Percentiles rank a stretch among this genome's conserved stretches.
Evolutionary conservation across 2,888 invertebrate genomes (phyloP).

Genomic region (Eupithecia dodoneata): DNA sequence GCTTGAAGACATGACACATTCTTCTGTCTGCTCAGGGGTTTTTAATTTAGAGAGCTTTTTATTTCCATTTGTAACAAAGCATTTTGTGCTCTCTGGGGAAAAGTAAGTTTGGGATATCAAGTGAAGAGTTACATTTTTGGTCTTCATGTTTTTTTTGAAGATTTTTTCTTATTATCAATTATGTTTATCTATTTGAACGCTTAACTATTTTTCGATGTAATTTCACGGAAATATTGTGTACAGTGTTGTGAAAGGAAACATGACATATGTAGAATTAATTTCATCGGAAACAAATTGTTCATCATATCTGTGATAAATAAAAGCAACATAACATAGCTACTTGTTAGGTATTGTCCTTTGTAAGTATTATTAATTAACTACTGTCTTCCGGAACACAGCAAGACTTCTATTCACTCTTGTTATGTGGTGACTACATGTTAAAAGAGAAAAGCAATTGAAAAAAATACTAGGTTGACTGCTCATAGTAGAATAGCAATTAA

Average conservation of each 20-base stretch:
- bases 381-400: constrained; percentile 46
- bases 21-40: constrained; percentile 62
- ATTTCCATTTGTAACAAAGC: constrained; percentile 54
- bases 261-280: constrained; percentile 26
- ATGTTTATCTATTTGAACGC: background rate
- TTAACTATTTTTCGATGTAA: constrained; percentile 6
- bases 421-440: background rate
- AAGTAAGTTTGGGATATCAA: constrained; percentile 71
- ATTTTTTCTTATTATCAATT: background rate
- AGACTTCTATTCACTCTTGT: constrained; percentile 32
- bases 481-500: constrained; percentile 9
- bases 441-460: constrained; percentile 13
- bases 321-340: constrained; percentile 54
- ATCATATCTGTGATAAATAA: constrained; percentile 65
- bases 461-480: constrained; percentile 19
- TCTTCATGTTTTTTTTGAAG: constrained; percentile 42
- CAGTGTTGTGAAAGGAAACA: constrained; percentile 17
- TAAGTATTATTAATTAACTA: constrained; percentile 37
- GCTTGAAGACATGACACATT: constrained; percentile 73
- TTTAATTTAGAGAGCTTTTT: constrained; percentile 62
- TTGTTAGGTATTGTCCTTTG: constrained; percentile 45
- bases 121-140: constrained; percentile 78
- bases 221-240: constrained; percentile 29
- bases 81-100: constrained; percentile 71
- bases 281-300: constrained; percentile 46